Base-by-base conservation (phyloP, 2,888 invertebrate genomes). In the Hydropsyche betteni region DNA sequence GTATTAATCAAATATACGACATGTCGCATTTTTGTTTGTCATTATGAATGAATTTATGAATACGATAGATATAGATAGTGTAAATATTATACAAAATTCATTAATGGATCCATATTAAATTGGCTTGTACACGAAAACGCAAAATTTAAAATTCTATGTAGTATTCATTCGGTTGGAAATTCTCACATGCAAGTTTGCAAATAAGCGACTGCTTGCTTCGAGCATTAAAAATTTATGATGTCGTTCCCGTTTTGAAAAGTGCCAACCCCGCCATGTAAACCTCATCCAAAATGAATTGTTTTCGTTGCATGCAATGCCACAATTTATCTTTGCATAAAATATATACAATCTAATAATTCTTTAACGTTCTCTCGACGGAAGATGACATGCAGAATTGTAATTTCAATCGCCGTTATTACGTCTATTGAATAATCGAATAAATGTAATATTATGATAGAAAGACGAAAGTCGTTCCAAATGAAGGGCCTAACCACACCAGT, bases 181-280 rank as follows among this genome's bases (percentile, higher is more conserved):
- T 76, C 76, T 76, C 68, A 50, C 74, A 76, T 76, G 76, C 76
- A 68, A 69, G 61, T 74, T 69, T 58, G 64, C 76, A 69, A 76
- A 74, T 74, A 52, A 71, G 71, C 51, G 24, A 3, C 71, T 16
- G 69, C 10, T 50, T 50, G 4, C 51, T 69, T 69, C 24, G 14
- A 38, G n/a, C 69, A 69, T 69, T 51, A 50, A 69, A 38, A 50
- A 50, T 69, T 44, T 44, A 69, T 1, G 51, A 69, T n/a, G 14
- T 14, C 16, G 58, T 64, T n/a, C 33, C 52, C 34, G 34, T 53
- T 33, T 70, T 7, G 33, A 24, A 53, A 6, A n/a, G 7, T 33
- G 52, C 24, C 7, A 69, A 34, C 12, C 33, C 33, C 16, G 16
- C 14, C 38, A 16, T 14, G 33, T 33, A 53, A 53, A 34, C 53